Evolutionary conservation across 2,888 invertebrate species (phyloP), one percentile per base, ranked within the genome.

Genomic region (Tetanocera ferruginea): DNA sequence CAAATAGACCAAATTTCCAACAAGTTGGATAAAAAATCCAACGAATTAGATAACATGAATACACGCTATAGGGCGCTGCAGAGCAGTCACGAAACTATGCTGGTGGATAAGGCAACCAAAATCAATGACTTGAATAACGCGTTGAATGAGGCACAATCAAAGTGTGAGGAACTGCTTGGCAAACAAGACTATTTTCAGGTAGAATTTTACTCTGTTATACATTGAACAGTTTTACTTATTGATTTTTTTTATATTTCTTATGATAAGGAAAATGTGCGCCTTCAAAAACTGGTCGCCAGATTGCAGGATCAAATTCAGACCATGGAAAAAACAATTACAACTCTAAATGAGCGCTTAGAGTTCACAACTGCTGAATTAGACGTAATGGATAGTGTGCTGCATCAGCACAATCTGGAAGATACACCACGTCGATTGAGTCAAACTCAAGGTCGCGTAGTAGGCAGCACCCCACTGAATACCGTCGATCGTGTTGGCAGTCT

Each of bases 81-180:
- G 70, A 89, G 91, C 80, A 92, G 92, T 23, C 92, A 93, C 73
- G 93, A 94, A 83, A 89, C 90, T 4, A 89, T 93, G 80, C 84
- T 94, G 62, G 90, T 93, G 67, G 93, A 94, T 60, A 94, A 93
- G 80, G 92, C 92, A 0, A 90, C 91, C 0, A 92, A 92, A 19
- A 93, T 94, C 78, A 93, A 93, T 86, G 90, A 92, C 64, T 83
- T 94, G n/a, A 92, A 92, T 0, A 88, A 89, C 28, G 93, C 92
- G 28, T 83, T 94, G 67, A 92, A 93, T 80, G 91, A 92, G 6
- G 92, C 93, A 0, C 94, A 94, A 82, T 82, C 87, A 8, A 90
- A 90, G 57, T 91, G 88, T 81, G 88, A 90, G 9, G 89, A 91
- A 79, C 80, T 91, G 1, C 79, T 85, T 17, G 79, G 80, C 1